Evolutionary conservation across 2,888 invertebrate species (phyloP).

Genomic region (Drosophila leonis): DNA sequence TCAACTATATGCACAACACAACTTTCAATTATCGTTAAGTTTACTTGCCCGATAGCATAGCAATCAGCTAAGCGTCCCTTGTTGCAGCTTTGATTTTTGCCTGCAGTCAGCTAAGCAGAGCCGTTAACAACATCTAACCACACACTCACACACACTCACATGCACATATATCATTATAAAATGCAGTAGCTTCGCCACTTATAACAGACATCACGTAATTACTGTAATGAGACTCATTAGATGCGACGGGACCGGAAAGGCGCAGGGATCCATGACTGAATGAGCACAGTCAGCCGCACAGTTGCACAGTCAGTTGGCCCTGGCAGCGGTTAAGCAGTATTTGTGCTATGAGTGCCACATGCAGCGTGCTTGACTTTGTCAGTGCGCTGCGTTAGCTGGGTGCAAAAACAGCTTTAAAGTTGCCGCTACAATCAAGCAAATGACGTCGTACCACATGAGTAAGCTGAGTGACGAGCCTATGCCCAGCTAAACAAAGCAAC

Average conservation of each 20-base stretch:
- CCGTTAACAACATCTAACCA: background rate
- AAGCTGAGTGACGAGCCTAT: background rate
- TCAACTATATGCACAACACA: background rate
- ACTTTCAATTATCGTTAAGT: background rate
- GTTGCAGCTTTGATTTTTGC: background rate
- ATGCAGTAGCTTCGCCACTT: conserved; percentile 37
- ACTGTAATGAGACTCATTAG: conserved; percentile 76
- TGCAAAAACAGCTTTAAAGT: conserved; percentile 12
- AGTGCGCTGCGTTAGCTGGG: conserved; percentile 12
- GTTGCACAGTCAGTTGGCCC: conserved; percentile 7
- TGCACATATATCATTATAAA: conserved; percentile 28
- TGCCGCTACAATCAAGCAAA: conserved; percentile 14
- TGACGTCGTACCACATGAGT: conserved; percentile 8
- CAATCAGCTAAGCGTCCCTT: conserved; percentile 4
- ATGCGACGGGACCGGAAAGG: conserved; percentile 33
- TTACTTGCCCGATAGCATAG: background rate
- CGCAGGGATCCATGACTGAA: conserved; percentile 4
- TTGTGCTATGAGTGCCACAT: conserved; percentile 21
- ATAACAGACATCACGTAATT: conserved; percentile 57
- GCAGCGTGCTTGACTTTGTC: conserved; percentile 10
- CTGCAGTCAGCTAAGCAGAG: conserved; percentile 3
- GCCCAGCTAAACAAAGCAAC: background rate
- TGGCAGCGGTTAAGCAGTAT: conserved; percentile 6
- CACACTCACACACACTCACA: background rate
- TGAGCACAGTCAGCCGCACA: conserved; percentile 12